Percentiles rank a stretch among this genome's conserved stretches.
phyloP scores from a whole-genome alignment of 1,140 invertebrate species.

The Drosophila setifemur region DNA sequence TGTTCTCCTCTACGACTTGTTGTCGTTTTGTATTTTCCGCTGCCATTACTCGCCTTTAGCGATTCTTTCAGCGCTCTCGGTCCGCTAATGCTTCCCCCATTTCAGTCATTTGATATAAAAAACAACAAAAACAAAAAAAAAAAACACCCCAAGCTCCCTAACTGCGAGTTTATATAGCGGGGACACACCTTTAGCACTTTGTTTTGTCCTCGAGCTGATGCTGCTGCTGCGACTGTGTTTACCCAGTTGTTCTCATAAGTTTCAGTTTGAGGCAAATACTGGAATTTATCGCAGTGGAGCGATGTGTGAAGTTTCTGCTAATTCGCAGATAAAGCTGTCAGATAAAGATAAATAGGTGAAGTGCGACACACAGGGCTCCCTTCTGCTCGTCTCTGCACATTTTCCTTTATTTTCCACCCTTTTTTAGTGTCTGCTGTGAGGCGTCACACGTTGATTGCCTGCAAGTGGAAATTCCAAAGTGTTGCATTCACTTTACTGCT shows the following conservation, averaged over 20 bases:
- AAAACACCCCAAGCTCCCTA: too few species aligned
- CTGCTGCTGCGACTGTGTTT: constrained; percentile 27
- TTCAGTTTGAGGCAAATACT: constrained; percentile 56
- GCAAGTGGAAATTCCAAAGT: constrained; percentile 38
- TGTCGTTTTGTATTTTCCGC: neutral
- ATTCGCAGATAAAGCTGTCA: constrained; percentile 25
- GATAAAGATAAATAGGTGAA: constrained; percentile 33
- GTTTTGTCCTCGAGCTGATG: constrained; percentile 18
- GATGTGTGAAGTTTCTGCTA: constrained; percentile 23
- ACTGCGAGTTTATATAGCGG: constrained; percentile 20
- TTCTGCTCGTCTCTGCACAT: constrained; percentile 15
- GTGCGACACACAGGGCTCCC: constrained; percentile 15
- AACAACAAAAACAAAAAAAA: too few species aligned
- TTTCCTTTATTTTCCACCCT: neutral
- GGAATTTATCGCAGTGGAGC: constrained; percentile 45
- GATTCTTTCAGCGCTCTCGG: constrained; percentile 18
- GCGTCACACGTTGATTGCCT: constrained; percentile 41
- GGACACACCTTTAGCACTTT: constrained; percentile 40
- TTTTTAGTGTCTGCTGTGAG: constrained; percentile 9
- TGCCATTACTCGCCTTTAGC: constrained; percentile 3
- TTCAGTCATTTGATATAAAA: constrained; percentile 3
- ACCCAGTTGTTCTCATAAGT: constrained; percentile 45
- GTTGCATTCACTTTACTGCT: constrained; percentile 16
- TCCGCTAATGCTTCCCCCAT: constrained; percentile 37
- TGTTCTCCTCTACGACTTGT: constrained; percentile 1